Evolutionary conservation across 2,113 vertebrate species (phyloP), one percentile per base, ranked within the genome.

Genomic region (Poecile atricapillus): DNA sequence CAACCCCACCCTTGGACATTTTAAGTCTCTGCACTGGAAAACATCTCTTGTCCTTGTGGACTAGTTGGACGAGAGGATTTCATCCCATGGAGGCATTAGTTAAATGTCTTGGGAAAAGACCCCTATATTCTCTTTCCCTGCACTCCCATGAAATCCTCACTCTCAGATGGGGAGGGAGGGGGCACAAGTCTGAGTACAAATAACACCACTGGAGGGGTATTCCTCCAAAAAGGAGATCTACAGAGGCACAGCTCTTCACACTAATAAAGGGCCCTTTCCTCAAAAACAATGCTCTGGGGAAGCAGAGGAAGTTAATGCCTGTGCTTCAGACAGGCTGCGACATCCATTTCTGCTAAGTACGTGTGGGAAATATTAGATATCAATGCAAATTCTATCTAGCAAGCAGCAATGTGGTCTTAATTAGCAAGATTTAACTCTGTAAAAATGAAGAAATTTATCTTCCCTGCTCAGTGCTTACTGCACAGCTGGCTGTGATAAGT

Each of bases 371-470:
- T 86, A 93, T 68, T 74, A 93, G 82, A 68, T 79, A 79, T 31
- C 69, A 59, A 77, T 74, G 67, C 85, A 94, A 91, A 85, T 80
- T 88, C 37, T 62, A 20, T 25, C 55, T 79, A 82, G 37, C 84
- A 94, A 95, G 92, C 79, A 89, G 76, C 80, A 83, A 52, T 55
- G 41, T 83, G 28, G 83, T 90, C 95, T 95, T 97, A 94, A 95
- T 96, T 96, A 96, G 76, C 15, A 47, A 83, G 73, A 73, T 20
- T 94, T 68, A 56, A 22, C 59, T 83, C 81, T 28, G 68, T 67
- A 75, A 96, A 80, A 96, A 69, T 44, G 65, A 90, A 84, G 60
- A 68, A 58, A 94, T 91, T 94, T 96, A 95, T 97, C 97, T 97
- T 87, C 87, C 44, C 69, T 87, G 52, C 47, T 49, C 96, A 96